Evolutionary conservation across 2,888 invertebrate species (phyloP), one percentile per base, ranked within the genome.

Genomic region (Eupithecia pulchellata): DNA sequence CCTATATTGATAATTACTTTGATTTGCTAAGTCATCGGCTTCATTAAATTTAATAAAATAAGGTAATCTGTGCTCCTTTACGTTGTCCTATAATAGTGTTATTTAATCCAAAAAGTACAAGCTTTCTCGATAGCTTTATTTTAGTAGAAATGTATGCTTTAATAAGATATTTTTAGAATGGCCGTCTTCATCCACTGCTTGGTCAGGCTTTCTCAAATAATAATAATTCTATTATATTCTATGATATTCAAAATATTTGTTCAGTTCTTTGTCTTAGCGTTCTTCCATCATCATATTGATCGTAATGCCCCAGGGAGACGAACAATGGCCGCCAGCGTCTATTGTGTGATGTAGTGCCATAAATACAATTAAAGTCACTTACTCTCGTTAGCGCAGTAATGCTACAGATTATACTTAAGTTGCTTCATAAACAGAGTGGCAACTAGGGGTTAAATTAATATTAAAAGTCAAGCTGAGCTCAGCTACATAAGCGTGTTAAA

Each of bases 291-390:
- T 64, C 76, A 71, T 72, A 75, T 70, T 72, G 71, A 76, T 65
- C 69, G 66, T 64, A 64, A 70, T 72, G 72, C 65, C 67, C 61
- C 57, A 68, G 68, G 55, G 71, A 81, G 80, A 76, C 66, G 77
- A 77, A 81, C 81, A 81, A 82, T 83, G 73, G 72, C 78, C 78
- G 68, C 79, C 84, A 80, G 78, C 80, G 78, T 84, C 88, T 86
- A 87, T 88, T 91, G 89, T 87, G 84, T 89, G 87, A 86, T 87
- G 86, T 89, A 89, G 89, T 85, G 86, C 88, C 86, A 90, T 91
- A 92, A 91, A 91, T 85, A 90, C 91, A 93, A 93, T 93, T 93
- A 93, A 93, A 92, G 84, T 90, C 91, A 92, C 91, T 93, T 92
- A 85, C 84, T 90, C 92, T 92, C 88, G 91, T 93, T 92, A 92